Conservation (phyloP, 2,113 vertebrate genomes). For the Diglossa brunneiventris region DNA sequence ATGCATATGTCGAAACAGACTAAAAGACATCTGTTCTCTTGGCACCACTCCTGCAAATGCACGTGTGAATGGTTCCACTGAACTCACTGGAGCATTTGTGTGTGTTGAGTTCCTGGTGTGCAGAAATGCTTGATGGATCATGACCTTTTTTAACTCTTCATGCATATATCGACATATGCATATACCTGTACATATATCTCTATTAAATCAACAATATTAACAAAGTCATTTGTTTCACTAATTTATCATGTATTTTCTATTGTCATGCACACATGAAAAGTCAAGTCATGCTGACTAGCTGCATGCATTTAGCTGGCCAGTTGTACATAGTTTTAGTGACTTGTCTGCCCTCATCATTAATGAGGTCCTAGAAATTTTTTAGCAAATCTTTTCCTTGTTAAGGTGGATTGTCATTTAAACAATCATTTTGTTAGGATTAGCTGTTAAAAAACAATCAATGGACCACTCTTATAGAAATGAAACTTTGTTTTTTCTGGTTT, state of each 20-base stretch:
- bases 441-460: not conserved
- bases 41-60: not conserved
- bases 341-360: not conserved
- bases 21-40: constrained; percentile 36
- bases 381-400: not conserved
- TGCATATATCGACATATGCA: not conserved
- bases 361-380: not conserved
- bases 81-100: not conserved
- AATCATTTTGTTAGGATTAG: not conserved
- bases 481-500: not conserved
- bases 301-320: not conserved
- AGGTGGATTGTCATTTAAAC: not conserved
- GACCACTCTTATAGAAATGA: not conserved
- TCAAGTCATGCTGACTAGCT: not conserved
- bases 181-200: not conserved
- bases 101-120: not conserved
- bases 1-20: constrained; percentile 17
- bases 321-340: not conserved
- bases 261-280: not conserved
- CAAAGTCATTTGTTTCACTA: not conserved
- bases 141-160: not conserved
- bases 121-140: not conserved
- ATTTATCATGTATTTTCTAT: not conserved
- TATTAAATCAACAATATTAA: constrained; percentile 9
- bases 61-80: not conserved